Conservation (phyloP, 2,888 invertebrate species). For the Blastobasis lacticolella region DNA sequence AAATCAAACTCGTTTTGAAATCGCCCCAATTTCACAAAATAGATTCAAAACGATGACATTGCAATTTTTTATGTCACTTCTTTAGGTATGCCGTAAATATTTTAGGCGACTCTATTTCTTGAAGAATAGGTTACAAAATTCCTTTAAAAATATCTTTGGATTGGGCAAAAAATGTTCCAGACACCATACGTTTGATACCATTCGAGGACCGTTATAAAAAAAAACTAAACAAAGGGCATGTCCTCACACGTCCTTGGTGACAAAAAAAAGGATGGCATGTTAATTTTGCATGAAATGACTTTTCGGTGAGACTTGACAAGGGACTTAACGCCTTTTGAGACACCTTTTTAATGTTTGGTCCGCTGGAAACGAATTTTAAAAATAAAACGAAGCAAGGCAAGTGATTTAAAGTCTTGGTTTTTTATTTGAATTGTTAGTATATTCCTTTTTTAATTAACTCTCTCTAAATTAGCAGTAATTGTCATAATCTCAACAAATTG, state of each 20-base stretch:
- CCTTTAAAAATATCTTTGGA: neutral
- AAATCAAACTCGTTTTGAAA: slow-evolving; percentile 17
- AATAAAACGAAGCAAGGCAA: no score
- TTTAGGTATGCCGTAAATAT: neutral
- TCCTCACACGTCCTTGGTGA: slow-evolving; percentile 33
- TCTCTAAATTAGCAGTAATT: no score
- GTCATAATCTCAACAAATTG: no score
- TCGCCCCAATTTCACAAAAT: slow-evolving; percentile 37
- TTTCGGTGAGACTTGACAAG: slow-evolving; percentile 22
- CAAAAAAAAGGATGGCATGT: slow-evolving; percentile 45
- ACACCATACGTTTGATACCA: slow-evolving; percentile 13
- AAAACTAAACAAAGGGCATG: slow-evolving; percentile 35
- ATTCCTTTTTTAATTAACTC: no score
- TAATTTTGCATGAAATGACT: slow-evolving; percentile 68
- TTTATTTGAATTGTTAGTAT: no score
- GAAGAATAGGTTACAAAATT: slow-evolving; percentile 10
- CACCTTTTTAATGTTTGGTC: neutral
- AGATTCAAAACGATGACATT: slow-evolving; percentile 39
- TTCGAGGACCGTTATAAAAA: slow-evolving; percentile 37
- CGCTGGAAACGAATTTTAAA: no score
- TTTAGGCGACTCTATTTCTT: neutral
- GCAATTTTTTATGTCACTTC: slow-evolving; percentile 29
- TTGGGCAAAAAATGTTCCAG: slow-evolving; percentile 6
- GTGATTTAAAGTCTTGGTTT: no score
- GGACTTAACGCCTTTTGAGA: slow-evolving; percentile 6